Percentiles rank a stretch among this genome's conserved stretches.
phyloP scores from a whole-genome alignment of 1,140 invertebrate genomes.

The Euborellia annulipes region DNA sequence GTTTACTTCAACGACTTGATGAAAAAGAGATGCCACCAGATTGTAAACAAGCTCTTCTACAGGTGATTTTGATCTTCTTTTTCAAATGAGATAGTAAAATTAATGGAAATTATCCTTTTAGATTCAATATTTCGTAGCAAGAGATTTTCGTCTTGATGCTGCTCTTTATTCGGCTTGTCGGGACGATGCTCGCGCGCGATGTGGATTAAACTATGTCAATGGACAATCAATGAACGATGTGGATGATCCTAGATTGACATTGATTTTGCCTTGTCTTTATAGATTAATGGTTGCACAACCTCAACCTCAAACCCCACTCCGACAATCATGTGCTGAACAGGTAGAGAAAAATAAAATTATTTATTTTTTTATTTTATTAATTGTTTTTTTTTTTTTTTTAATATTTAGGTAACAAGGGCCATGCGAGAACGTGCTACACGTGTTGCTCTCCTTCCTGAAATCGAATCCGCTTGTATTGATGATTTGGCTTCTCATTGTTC shows the following conservation, averaged over 20 bases:
- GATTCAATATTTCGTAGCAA: conserved; percentile 92
- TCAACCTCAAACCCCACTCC: too few species aligned
- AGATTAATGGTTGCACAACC: conserved; percentile 17
- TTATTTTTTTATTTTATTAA: conserved; percentile 18
- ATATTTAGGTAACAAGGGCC: conserved; percentile 36
- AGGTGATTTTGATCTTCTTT: conserved; percentile 23
- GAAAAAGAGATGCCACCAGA: conserved; percentile 67
- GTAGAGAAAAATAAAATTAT: conserved; percentile 29
- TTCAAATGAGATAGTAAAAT: too few species aligned
- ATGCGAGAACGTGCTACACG: conserved; percentile 83
- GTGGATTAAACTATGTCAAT: conserved; percentile 23
- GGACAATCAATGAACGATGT: too few species aligned
- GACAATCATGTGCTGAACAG: too few species aligned
- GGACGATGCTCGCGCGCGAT: conserved; percentile 66
- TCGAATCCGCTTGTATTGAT: conserved; percentile 76
- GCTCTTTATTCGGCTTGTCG: conserved; percentile 76
- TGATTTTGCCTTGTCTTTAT: conserved; percentile 82
- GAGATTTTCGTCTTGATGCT: conserved; percentile 87
- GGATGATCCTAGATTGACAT: too few species aligned
- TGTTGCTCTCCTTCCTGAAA: conserved; percentile 85
- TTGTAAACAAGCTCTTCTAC: conserved; percentile 80
- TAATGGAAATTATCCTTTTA: too few species aligned
- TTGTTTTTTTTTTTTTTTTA: too few species aligned
- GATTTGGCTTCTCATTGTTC: conserved; percentile 73
- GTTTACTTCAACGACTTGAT: conserved; percentile 83